A percentile compares a stretch with the other conserved stretches of the same genome.
phyloP scores from a whole-genome alignment of 1,140 invertebrate genomes.

The Pollicipes pollicipes region DNA sequence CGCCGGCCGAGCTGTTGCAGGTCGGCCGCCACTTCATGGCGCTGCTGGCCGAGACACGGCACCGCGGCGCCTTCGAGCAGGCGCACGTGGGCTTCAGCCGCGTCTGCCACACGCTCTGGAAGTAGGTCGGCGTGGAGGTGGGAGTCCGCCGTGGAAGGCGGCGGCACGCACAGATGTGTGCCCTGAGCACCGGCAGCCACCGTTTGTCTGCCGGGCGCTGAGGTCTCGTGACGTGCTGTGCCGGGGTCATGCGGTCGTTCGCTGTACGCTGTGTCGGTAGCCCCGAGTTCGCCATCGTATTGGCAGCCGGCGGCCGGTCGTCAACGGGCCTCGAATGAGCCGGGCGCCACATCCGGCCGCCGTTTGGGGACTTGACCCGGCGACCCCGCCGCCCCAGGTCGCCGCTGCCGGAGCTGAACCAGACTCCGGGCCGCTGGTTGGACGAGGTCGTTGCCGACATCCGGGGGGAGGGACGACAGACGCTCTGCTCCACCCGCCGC shows the following conservation, averaged over 20 bases:
- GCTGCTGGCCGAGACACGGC: conserved; percentile 62
- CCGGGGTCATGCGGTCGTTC: no score
- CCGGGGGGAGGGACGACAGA: conserved; percentile 29
- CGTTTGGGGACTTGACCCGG: no score
- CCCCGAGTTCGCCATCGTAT: no score
- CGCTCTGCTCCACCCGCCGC: conserved; percentile 60
- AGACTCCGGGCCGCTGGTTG: conserved; percentile 50
- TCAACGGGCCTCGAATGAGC: no score
- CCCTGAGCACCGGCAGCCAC: no score
- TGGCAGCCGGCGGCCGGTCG: no score
- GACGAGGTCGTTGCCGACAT: conserved; percentile 43
- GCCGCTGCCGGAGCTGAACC: conserved; percentile 33
- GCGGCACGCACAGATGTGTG: no score
- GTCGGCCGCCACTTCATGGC: conserved; percentile 54
- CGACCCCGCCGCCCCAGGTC: conserved; percentile 27
- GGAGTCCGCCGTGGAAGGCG: no score
- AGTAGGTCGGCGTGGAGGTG: conserved; percentile 25
- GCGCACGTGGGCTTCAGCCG: conserved; percentile 72
- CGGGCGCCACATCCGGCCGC: no score
- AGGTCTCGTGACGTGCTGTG: no score
- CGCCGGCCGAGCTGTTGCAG: conserved; percentile 29
- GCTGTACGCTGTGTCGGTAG: no score
- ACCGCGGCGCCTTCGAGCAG: conserved; percentile 88
- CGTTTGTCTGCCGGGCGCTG: no score
- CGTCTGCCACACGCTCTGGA: conserved; percentile 48